Percentiles rank a stretch among this genome's conserved stretches.
These are phyloP conservation scores for Drosophila anceps DNA, from an alignment of 2,888 invertebrate genomes.

Conservation along the genomic window DNA sequence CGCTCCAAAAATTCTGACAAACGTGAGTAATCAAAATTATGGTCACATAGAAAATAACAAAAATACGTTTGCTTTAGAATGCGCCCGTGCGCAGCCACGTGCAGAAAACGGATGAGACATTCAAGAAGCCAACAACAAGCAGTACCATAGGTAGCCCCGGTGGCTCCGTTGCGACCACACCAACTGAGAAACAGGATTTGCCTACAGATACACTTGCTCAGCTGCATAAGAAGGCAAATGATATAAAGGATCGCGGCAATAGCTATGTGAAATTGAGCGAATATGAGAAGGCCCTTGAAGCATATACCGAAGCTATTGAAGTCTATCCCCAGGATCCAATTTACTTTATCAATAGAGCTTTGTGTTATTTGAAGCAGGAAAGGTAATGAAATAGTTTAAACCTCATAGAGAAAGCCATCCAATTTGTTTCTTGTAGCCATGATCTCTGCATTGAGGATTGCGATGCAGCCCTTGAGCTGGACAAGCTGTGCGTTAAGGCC, in stretches of 20 bases:
- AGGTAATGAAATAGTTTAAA: constrained; percentile 86
- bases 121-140: constrained; percentile 1
- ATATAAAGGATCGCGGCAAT: constrained; percentile 89
- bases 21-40: constrained; percentile 42
- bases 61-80: constrained; percentile 23
- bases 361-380: constrained; percentile 93
- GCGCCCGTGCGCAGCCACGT: constrained; percentile 72
- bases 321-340: constrained; percentile 91
- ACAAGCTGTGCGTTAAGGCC: constrained; percentile 93
- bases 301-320: constrained; percentile 95
- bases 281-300: constrained; percentile 93
- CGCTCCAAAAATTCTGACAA: constrained; percentile 35
- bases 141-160: constrained; percentile 23
- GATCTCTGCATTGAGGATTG: constrained; percentile 88
- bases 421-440: constrained; percentile 55
- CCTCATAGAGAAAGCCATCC: background rate
- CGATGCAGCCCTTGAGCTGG: constrained; percentile 91
- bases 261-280: constrained; percentile 90
- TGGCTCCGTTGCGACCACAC: constrained; percentile 57
- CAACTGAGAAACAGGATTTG: constrained; percentile 75
- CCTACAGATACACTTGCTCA: constrained; percentile 64
- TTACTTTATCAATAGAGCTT: constrained; percentile 94
- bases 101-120: constrained; percentile 4
- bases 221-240: constrained; percentile 77
- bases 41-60: background rate